Base-by-base conservation (phyloP, 2,113 vertebrate genomes). In the Pelvicachromis taeniatus region DNA sequence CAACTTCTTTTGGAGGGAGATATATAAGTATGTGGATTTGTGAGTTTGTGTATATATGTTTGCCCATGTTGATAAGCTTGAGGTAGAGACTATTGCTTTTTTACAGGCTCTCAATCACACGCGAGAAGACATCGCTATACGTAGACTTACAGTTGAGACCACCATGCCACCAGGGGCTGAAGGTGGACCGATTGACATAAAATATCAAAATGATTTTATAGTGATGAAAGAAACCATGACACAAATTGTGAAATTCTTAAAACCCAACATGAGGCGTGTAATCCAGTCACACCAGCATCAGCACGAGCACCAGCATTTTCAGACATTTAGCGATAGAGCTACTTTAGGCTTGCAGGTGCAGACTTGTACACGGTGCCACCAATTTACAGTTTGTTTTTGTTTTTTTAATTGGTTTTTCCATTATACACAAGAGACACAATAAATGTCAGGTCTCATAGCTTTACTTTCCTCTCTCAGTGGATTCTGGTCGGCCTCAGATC, bases 51-150 rank as follows among this genome's bases (percentile, higher is more conserved):
- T 80, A 9, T 83, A 59, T 80, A 54, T 40, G 35, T 52, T 54
- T 26, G 19, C 40, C 53, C 77, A 87, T 92, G 88, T 85, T 91
- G 82, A 94, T 90, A 85, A 92, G 80, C 68, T 89, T 17, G 61
- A 88, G 79, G 88, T 89, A 61, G 78, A 82, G 63, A 90, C 90
- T 53, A 94, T 95, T 93, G 85, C 88, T 94, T 94, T 95, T 95
- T 92, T 92, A 92, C 78, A 90, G 88, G 80, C 91, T 93, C 85
- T 94, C 91, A 91, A 81, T 95, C 77, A 77, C 84, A 77, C 35
- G 86, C 73, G 65, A 87, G 87, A 54, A 87, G 65, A 55, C 78
- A 59, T 77, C 63, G 50, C 7, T 50, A 17, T 75, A 50, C 0
- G 4, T n/a, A 50, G 45, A 78, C 38, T 77, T 78, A 61, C 6